A percentile compares a stretch with the other conserved stretches of the same genome.
phyloP scores from a whole-genome alignment of 2,113 vertebrate species.

The Nerophis lumbriciformis region DNA sequence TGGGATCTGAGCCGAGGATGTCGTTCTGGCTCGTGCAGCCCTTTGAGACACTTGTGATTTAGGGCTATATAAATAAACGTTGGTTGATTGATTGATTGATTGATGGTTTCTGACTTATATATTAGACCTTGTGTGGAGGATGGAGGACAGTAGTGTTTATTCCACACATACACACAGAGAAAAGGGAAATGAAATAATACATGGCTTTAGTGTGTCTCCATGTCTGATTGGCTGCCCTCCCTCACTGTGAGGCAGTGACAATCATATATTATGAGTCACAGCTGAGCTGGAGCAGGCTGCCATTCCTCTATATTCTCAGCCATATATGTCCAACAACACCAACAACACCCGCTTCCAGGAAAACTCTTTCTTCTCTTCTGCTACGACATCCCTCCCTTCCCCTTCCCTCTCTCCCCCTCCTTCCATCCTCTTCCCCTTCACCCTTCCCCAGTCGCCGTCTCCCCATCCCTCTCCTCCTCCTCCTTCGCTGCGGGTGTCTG shows the following conservation, averaged over 20 bases:
- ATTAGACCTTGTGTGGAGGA: conserved; percentile 2
- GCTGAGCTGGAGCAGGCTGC: conserved; percentile 53
- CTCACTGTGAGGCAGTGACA: conserved; percentile 55
- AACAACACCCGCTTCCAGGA: conserved; percentile 67
- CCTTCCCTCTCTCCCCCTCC: conserved; percentile 26
- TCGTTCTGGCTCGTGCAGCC: no score
- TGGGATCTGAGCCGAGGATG: no score
- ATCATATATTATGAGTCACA: conserved; percentile 71
- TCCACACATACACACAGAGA: not conserved
- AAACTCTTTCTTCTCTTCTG: conserved; percentile 56
- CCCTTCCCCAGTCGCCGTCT: conserved; percentile 45
- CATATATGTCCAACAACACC: conserved; percentile 52
- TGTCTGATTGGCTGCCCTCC: conserved; percentile 46
- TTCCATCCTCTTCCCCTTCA: conserved; percentile 36
- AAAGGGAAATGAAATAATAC: conserved; percentile 27
- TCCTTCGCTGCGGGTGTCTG: conserved; percentile 72
- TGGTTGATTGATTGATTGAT: no score
- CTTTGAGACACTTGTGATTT: no score
- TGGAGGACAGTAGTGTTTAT: not conserved
- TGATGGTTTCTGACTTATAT: no score
- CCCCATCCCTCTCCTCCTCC: conserved; percentile 60
- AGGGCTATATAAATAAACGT: no score
- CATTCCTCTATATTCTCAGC: conserved; percentile 55
- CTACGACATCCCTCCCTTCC: conserved; percentile 30
- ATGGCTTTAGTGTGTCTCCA: conserved; percentile 29